Base-by-base conservation (phyloP, 2,797 vertebrate genomes). In the Basileuterus tristriatus region DNA sequence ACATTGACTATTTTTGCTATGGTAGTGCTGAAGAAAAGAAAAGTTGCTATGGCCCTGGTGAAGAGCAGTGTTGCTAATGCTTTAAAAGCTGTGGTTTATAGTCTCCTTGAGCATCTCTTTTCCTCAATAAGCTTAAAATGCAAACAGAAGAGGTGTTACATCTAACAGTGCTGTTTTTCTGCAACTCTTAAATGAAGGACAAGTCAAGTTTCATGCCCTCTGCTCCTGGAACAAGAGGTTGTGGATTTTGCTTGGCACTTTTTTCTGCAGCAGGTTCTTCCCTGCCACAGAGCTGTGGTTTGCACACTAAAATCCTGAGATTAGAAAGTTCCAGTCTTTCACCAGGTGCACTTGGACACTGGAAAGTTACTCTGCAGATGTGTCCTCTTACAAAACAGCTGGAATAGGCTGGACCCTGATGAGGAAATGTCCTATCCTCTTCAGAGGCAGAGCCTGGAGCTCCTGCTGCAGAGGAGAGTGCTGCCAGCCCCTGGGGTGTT, bases 241-340 rank as follows among this genome's bases (percentile, higher is more conserved):
- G 20, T 63, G 21, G 19, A 1, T 30, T 85, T 89, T 68, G 7
- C 23, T 69, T 55, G 34, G 22, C 8, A 1, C 21, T 70, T 71
- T 43, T 10, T 64, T 49, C 56, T 64, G 11, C 8, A 50, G 10
- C 36, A 23, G 30, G 14, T 69, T 72, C 22, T 71, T 75, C 23
- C 13, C 11, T 59, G 39, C 17, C 2, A 0, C 1, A 0, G 13
- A 50, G 9, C 19, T 27, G 34, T 53, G 52, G 1, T 8, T 89
- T 2, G 0, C n/a, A 6, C 12, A 0, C 18, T n/a, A 5, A 77
- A 69, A 87, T 43, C 30, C 23, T 3, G 8, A 16, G 30, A 1
- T 19, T 13, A 6, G 56, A 23, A 74, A 8, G 52, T n/a, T 36
- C 21, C 9, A 8, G 6, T 5, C 2, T 41, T 83, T 67, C 9